These are phyloP conservation scores for Acrobasis repandana DNA, from an alignment of 2,888 invertebrate species.

Conservation along the genomic window DNA sequence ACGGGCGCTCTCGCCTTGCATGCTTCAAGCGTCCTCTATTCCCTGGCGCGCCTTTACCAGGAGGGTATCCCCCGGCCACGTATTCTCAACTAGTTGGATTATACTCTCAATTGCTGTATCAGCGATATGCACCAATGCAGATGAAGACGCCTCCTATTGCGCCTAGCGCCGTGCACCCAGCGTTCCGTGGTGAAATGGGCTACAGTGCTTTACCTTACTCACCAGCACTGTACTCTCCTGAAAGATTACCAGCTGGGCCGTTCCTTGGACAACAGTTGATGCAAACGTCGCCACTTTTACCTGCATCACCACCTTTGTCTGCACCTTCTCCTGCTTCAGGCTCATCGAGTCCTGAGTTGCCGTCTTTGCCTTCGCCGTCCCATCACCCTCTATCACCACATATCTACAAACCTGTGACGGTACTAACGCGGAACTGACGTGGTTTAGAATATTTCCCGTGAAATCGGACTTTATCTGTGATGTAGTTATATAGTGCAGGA, in stretches of 20 bases:
- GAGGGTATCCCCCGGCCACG: slow-evolving; percentile 82
- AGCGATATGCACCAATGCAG: slow-evolving; percentile 85
- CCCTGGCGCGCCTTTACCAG: slow-evolving; percentile 83
- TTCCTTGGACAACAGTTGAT: slow-evolving; percentile 58
- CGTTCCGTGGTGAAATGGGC: slow-evolving; percentile 67
- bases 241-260: slow-evolving; percentile 56
- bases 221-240: slow-evolving; percentile 57
- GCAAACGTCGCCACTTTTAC: slow-evolving; percentile 57
- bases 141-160: slow-evolving; percentile 77
- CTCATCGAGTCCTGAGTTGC: slow-evolving; percentile 69
- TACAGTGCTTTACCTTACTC: slow-evolving; percentile 72
- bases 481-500: slow-evolving; percentile 63
- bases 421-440: slow-evolving; percentile 79
- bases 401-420: slow-evolving; percentile 82
- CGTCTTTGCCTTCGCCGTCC: slow-evolving; percentile 63
- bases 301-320: slow-evolving; percentile 69
- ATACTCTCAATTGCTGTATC: slow-evolving; percentile 86
- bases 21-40: slow-evolving; percentile 92
- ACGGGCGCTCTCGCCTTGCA: slow-evolving; percentile 93
- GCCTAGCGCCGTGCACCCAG: slow-evolving; percentile 79
- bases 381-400: slow-evolving; percentile 72
- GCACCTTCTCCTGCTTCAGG: slow-evolving; percentile 65
- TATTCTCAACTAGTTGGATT: slow-evolving; percentile 83
- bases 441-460: slow-evolving; percentile 37
- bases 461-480: slow-evolving; percentile 67